A percentile compares a stretch with the other conserved stretches of the same genome.
phyloP scores from a whole-genome alignment of 2,113 vertebrate species.

The Silurus meridionalis region DNA sequence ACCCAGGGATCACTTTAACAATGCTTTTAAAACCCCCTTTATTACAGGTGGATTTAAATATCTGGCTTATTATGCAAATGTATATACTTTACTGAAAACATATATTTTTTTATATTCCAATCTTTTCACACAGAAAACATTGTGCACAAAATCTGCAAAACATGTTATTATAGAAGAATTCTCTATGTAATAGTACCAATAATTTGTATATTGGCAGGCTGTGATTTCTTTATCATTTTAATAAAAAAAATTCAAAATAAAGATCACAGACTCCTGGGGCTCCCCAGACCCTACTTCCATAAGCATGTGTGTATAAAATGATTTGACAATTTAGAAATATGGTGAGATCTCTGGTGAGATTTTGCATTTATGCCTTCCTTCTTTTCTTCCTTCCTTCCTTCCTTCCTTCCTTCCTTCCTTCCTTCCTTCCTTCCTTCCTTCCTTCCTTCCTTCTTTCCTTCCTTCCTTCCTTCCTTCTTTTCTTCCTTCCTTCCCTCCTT shows the following conservation, averaged over 20 bases:
- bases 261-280: not conserved
- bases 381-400: not conserved
- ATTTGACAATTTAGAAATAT: not conserved
- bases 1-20: not conserved
- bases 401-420: conserved; percentile 5
- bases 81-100: not conserved
- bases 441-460: not conserved
- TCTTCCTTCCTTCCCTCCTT: not conserved
- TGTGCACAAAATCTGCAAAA: not conserved
- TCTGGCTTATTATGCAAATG: not conserved
- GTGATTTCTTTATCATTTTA: not conserved
- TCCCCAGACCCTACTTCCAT: not conserved
- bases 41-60: not conserved
- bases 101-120: not conserved
- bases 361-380: not conserved
- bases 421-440: not conserved
- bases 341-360: not conserved
- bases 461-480: not conserved
- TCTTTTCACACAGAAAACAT: not conserved
- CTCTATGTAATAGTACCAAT: not conserved
- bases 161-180: not conserved
- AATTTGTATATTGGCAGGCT: not conserved
- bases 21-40: not conserved
- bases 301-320: not conserved
- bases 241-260: not conserved